Base-by-base conservation (phyloP, 2,888 invertebrate genomes). In the Tetragonisca angustula region DNA sequence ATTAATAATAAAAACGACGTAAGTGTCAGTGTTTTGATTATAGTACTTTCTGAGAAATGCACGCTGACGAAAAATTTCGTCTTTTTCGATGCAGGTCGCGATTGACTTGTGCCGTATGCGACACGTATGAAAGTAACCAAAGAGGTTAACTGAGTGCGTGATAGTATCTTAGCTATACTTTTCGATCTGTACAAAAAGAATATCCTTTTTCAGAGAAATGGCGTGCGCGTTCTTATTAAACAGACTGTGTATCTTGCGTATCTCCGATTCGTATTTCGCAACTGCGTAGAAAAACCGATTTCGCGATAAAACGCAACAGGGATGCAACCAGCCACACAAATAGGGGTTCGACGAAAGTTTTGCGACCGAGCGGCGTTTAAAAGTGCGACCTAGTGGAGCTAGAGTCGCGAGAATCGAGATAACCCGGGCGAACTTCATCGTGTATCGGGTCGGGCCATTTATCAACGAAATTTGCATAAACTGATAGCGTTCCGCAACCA, bases 391-490 rank as follows among this genome's bases (percentile, higher is more conserved):
- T 32, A 43, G 43, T 11, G 9, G 59, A 70, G 75, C 74, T 64
- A 65, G 79, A 65, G 79, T 88, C 84, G 79, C 84, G 84, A 76
- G 75, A 79, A 88, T 86, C 84, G 81, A 83, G 84, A 86, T 88
- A 86, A 79, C 88, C 62, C 62, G 72, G 50, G 65, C 73, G 74
- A 64, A 76, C 81, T 73, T 83, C 79, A 77, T 83, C 79, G 86
- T 79, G 75, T 32, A 64, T 81, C 86, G 79, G 65, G 70, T 49
- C 27, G n/a, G 65, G 68, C 83, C 88, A 88, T 88, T 86, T 84
- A 88, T 88, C 87, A 86, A 75, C 77, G 59, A 74, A 79, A 88
- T 88, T 88, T 88, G 81, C 88, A 88, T 86, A 86, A 88, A 85
- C 88, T 83, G 87, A 86, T 81, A 84, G 84, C 71, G 84, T 75